Conservation (phyloP, 2,888 invertebrate genomes). For the Euzetes globulus region DNA sequence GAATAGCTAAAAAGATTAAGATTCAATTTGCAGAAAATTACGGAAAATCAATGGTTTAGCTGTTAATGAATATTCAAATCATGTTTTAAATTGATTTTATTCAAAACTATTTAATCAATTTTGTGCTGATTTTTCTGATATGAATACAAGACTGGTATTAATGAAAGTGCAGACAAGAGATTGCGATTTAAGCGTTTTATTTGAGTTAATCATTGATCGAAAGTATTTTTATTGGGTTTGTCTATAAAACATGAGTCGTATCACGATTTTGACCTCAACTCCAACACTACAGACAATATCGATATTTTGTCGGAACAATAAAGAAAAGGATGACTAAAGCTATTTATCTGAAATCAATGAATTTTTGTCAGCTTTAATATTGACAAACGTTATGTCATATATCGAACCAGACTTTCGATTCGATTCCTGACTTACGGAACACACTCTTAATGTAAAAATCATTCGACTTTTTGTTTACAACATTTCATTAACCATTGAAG, state of each 20-base stretch:
- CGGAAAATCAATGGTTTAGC: too few relatives aligned
- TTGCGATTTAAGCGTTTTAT: not conserved
- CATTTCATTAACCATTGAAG: too few relatives aligned
- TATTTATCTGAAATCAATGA: conserved; percentile 17
- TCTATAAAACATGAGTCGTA: not conserved
- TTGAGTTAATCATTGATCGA: not conserved
- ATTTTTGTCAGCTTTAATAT: not conserved
- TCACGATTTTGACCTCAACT: not conserved
- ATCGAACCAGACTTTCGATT: not conserved
- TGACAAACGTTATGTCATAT: conserved; percentile 12
- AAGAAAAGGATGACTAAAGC: not conserved
- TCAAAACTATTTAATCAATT: too few relatives aligned
- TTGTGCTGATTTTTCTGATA: too few relatives aligned
- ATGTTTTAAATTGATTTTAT: too few relatives aligned
- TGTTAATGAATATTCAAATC: too few relatives aligned
- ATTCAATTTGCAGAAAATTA: too few relatives aligned
- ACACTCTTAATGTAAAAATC: not conserved
- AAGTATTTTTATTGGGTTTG: too few relatives aligned
- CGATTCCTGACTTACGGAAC: not conserved
- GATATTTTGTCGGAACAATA: conserved; percentile 7
- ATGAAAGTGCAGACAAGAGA: too few relatives aligned
- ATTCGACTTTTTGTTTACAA: not conserved
- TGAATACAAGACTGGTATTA: too few relatives aligned
- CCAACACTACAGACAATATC: not conserved
- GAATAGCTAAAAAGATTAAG: too few relatives aligned